Evolutionary conservation across 1,140 invertebrate species (phyloP), one percentile per base, ranked within the genome.

Genomic region (Drosophila saltans): DNA sequence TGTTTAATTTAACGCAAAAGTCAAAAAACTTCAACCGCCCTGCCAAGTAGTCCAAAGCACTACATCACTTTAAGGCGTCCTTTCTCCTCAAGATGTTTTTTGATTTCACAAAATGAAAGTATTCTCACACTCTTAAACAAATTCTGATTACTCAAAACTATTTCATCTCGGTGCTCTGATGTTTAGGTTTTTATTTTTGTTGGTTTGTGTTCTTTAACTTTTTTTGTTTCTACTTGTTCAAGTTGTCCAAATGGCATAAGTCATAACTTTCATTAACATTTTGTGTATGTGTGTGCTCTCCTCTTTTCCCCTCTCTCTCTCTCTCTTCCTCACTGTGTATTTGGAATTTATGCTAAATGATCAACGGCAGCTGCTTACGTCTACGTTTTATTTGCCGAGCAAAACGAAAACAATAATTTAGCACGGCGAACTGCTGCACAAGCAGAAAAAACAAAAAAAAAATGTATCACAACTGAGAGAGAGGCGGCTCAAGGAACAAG

Each of bases 371-470:
- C 72, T 81, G 72, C 83, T 79, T 80, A 67, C 70, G 72, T 76
- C 75, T 71, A 73, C 83, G 69, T 88, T 86, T 86, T 86, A 86
- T 86, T 88, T 88, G 63, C 80, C 62, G 55, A 68, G 73, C 83
- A 83, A 80, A 85, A 88, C 76, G 83, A 88, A 88, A 86, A 86
- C 84, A 80, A 86, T 86, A 88, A 88, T 88, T 86, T 76, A 83
- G 78, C 56, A 6, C 16, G 16, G 45, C 45, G 70, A 79, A 66
- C 61, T 75, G 78, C 71, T 69, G 77, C 72, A 78, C 36, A 70
- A 72, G 75, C 75, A 72, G 43, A 71, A 77, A 82, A 0, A 16
- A 16, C 16, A 16, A 16, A 16, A 16, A 16, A 16, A 69, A 69
- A 28, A 73, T 74, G 59, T 66, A 76, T 52, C 58, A 72, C 70